Conservation (phyloP, 2,888 invertebrate species). For the Stenurella melanura region DNA sequence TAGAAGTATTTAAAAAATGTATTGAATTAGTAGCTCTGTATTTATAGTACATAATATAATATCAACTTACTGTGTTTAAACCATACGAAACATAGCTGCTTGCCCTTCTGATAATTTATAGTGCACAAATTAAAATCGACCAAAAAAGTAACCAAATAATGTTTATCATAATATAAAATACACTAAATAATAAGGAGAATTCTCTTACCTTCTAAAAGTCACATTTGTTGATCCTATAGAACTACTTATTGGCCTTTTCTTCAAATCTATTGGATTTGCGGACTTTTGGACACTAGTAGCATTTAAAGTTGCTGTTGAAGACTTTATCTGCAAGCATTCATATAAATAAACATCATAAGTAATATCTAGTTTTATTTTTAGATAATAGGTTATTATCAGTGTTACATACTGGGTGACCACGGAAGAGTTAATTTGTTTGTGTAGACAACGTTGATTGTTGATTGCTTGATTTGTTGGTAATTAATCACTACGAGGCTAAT, state of each 20-base stretch:
- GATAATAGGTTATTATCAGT: constrained; percentile 39
- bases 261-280: constrained; percentile 31
- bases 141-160: constrained; percentile 32
- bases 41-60: too few species aligned
- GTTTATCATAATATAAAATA: not conserved
- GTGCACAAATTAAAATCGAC: constrained; percentile 14
- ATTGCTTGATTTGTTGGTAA: not conserved
- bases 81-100: too few species aligned
- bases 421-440: constrained; percentile 1
- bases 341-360: constrained; percentile 35
- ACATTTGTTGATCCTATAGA: constrained; percentile 36
- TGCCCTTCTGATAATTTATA: not conserved
- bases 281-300: constrained; percentile 37
- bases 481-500: not conserved
- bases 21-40: too few species aligned
- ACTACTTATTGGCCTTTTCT: constrained; percentile 41
- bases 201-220: constrained; percentile 46
- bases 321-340: constrained; percentile 48
- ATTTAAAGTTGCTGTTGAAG: constrained; percentile 43
- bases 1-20: too few species aligned
- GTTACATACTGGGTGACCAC: constrained; percentile 12
- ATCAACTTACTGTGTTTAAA: too few species aligned
- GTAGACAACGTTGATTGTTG: not conserved
- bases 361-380: constrained; percentile 31
- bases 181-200: constrained; percentile 17